Base-by-base conservation (phyloP, 1,140 invertebrate species). In the Forficula auricularia region DNA sequence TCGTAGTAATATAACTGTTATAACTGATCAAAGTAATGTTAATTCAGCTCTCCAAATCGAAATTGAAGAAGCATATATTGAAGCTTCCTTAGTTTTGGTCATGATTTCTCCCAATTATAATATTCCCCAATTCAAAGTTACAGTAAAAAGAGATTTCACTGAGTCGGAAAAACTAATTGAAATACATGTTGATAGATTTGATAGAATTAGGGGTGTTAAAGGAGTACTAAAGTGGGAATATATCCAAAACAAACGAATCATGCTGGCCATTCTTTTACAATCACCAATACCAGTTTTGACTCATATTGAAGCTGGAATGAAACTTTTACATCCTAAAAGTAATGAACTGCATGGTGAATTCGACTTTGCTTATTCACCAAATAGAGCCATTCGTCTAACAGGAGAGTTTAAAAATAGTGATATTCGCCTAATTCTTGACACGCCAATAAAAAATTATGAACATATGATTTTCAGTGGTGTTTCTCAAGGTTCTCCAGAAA, bases 101-200 rank as follows among this genome's bases (percentile, higher is more conserved):
- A 54, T 80, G 9, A 67, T 68, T 4, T 73, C 75, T 8, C 62
- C 70, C 0, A 58, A 71, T 19, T 58, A 81, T 14, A 63, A 63
- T 13, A 59, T 81, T 22, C 79, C 79, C 14, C 67, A 62, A 46
- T 71, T 73, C 12, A 67, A 67, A 40, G 60, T 75, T 36, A 57
- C 66, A 33, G 67, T 73, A 6, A 75, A 72, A 44, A 77, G 78
- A 49, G 73, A 82, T 52, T 75, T 78, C 37, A 71, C 70, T 0
- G 68, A 71, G 16, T 55, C 60, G 0, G 72, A 76, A 45, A 78
- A 72, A 32, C 53, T 64, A 4, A 42, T 79, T 0, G 65, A 69
- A 48, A 20, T 58, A 56, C 19, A 44, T 40, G 38, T 47, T n/a
- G 27, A 38, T 15, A 37, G 42, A 22, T 38, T 44, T 6, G 19